Percentiles rank a stretch among this genome's conserved stretches.
Conservation (phyloP, 2,113 vertebrate genomes). For the Fregata magnificens region DNA sequence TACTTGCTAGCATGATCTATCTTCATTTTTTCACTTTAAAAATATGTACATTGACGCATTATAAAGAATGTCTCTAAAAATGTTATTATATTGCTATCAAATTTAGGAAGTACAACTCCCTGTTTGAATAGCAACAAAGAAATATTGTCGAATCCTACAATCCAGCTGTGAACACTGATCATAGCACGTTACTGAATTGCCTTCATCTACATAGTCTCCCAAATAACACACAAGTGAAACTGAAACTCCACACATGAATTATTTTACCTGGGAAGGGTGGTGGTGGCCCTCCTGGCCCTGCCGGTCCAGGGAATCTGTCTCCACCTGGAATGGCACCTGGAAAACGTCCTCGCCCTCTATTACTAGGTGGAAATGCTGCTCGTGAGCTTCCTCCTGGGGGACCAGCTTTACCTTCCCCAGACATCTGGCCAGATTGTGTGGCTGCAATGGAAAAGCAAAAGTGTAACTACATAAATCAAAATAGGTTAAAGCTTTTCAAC, state of each 20-base stretch:
- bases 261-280: conserved; percentile 92
- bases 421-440: conserved; percentile 98
- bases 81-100: neutral
- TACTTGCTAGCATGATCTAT: neutral
- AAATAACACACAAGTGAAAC: conserved; percentile 49
- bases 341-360: conserved; percentile 92
- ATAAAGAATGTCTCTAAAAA: neutral
- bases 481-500: neutral
- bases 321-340: conserved; percentile 91
- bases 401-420: conserved; percentile 97
- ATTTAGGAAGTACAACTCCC: conserved; percentile 33
- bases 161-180: neutral
- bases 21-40: neutral
- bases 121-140: conserved; percentile 26
- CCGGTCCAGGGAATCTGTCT: conserved; percentile 93
- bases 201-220: conserved; percentile 40
- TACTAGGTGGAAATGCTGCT: conserved; percentile 89
- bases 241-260: neutral
- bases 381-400: conserved; percentile 89
- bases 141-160: conserved; percentile 42
- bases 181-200: conserved; percentile 31
- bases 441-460: conserved; percentile 71
- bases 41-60: neutral
- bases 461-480: neutral
- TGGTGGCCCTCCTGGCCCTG: conserved; percentile 92